These are phyloP conservation scores for Chrysochloris asiatica DNA, from an alignment of 2,113 vertebrate genomes.

Conservation along the genomic window DNA sequence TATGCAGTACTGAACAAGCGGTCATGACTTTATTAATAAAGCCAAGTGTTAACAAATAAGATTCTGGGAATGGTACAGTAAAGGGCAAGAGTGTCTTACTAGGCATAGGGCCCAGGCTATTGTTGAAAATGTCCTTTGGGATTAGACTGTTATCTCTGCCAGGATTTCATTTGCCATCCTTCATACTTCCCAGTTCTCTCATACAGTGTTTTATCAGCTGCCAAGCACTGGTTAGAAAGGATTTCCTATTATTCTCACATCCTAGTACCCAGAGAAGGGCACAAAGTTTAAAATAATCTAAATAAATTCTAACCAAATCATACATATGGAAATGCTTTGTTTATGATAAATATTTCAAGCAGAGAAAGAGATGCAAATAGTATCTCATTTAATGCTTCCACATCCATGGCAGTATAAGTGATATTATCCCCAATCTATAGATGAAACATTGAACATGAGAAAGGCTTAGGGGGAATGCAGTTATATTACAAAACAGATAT, in stretches of 20 bases:
- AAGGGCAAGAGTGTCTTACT: slow-evolving; percentile 37
- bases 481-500: not conserved
- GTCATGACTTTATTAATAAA: slow-evolving; percentile 78
- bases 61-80: slow-evolving; percentile 63
- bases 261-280: slow-evolving; percentile 51
- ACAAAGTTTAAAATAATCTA: slow-evolving; percentile 66
- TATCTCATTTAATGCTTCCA: slow-evolving; percentile 57
- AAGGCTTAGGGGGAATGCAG: not conserved
- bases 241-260: slow-evolving; percentile 54
- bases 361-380: slow-evolving; percentile 48
- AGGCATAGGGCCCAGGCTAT: slow-evolving; percentile 72
- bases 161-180: slow-evolving; percentile 72
- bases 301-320: slow-evolving; percentile 51
- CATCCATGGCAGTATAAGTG: slow-evolving; percentile 15
- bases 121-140: slow-evolving; percentile 71
- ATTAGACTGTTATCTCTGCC: slow-evolving; percentile 64
- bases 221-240: slow-evolving; percentile 56
- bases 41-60: slow-evolving; percentile 60
- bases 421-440: slow-evolving; percentile 36
- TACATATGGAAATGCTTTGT: slow-evolving; percentile 48
- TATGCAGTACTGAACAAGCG: slow-evolving; percentile 73
- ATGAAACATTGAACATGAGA: slow-evolving; percentile 42
- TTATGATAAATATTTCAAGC: slow-evolving; percentile 36
- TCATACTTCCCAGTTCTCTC: slow-evolving; percentile 67
- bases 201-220: slow-evolving; percentile 75